Base-by-base conservation (phyloP, 1,140 invertebrate genomes). In the Acromyrmex charruanus region DNA sequence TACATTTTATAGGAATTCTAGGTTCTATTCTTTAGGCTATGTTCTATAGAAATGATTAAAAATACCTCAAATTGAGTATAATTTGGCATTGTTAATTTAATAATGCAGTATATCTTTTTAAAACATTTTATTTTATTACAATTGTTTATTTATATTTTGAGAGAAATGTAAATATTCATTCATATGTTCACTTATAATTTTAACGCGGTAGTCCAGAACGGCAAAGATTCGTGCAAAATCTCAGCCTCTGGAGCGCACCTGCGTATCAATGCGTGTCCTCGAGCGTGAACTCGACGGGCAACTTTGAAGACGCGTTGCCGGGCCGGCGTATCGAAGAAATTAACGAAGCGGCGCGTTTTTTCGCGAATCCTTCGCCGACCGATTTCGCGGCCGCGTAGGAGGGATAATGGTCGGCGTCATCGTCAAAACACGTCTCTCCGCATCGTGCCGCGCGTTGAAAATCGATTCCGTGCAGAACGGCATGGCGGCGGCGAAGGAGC, bases 331-430 rank as follows among this genome's bases (percentile, higher is more conserved):
- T 87, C 80, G 59, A 68, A 75, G 80, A 87, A 85, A 87, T 87
- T 84, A 87, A 87, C 80, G 86, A 87, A 72, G 80, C 49, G 49
- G 65, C 35, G 35, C 63, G 61, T 82, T 72, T 82, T 81, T 63
- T 53, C 58, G 44, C 51, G 21, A 21, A 31, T 59, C 44, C 69
- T 16, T 18, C 35, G 51, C 53, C 55, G 39, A 39, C 2, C 16
- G 65, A 55, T 44, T 21, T 28, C n/a, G 39, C 44, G 35, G 59
- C 28, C 63, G 69, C 68, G 68, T 55, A 55, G 68, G 68, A 84
- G 44, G 69, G 71, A 75, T 87, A 85, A 87, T 85, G 61, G 59
- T 87, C 69, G 80, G 77, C 69, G 79, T 87, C 65, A 55, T 63
- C 80, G 61, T 75, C 86, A 66, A 84, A 85, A 87, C 53, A 49